Conservation (phyloP, 2,797 vertebrate species). For the Eurystomus glaucurus region DNA sequence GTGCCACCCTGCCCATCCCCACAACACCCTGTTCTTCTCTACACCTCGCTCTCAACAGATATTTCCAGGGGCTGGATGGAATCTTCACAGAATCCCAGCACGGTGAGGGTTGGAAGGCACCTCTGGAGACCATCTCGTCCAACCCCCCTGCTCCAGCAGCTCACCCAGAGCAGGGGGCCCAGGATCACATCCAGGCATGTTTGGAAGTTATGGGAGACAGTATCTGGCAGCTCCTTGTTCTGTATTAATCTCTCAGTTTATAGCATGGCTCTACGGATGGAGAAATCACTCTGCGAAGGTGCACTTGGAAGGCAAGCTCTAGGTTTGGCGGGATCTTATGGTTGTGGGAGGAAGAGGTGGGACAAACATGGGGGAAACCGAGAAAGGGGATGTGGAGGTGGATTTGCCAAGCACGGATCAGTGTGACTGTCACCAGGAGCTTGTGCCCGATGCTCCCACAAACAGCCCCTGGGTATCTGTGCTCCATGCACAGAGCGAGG, state of each 20-base stretch:
- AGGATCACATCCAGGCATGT: too few relatives aligned
- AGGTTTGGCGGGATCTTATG: not conserved
- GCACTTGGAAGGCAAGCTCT: not conserved
- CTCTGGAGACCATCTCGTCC: not conserved
- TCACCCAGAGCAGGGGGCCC: too few relatives aligned
- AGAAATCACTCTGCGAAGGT: accelerated
- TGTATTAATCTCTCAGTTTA: not conserved
- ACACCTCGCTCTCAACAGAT: not conserved
- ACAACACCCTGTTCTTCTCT: not conserved
- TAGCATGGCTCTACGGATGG: accelerated
- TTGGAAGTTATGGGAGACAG: not conserved
- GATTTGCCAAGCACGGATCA: not conserved
- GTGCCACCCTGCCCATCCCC: not conserved
- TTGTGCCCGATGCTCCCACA: not conserved
- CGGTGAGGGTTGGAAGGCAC: not conserved
- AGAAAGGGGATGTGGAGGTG: not conserved
- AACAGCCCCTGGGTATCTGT: not conserved
- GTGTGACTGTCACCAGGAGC: not conserved
- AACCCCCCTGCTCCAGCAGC: not conserved
- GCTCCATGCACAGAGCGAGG: accelerated
- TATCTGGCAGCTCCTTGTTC: not conserved
- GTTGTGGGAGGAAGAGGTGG: not conserved
- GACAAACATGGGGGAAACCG: accelerated
- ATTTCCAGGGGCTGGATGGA: not conserved
- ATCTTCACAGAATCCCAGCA: not conserved